Evolutionary conservation across 1,140 invertebrate species (phyloP).

Genomic region (Atopsyche davidsoni): DNA sequence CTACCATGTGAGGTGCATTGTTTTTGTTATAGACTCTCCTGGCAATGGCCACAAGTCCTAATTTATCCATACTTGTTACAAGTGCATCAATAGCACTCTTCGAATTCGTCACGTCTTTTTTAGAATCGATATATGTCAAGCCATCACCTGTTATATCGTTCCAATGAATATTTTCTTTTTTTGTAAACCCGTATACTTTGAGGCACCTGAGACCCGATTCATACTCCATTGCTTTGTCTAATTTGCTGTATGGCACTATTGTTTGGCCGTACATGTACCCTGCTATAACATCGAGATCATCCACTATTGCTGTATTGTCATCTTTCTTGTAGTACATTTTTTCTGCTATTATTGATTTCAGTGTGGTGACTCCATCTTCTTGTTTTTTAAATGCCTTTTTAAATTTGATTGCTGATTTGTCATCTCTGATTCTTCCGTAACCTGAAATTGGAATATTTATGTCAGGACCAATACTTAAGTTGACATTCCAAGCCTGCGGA

Average conservation of each 20-base stretch:
- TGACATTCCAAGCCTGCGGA: conserved; percentile 39
- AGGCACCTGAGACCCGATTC: conserved; percentile 40
- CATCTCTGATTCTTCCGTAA: conserved; percentile 40
- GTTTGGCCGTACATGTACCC: conserved; percentile 42
- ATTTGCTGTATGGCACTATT: conserved; percentile 39
- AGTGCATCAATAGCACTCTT: conserved; percentile 40
- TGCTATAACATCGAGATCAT: conserved; percentile 32
- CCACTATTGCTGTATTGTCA: conserved; percentile 36
- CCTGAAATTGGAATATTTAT: conserved; percentile 44
- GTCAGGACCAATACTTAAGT: conserved; percentile 41
- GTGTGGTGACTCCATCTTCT: conserved; percentile 26
- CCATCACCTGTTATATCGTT: conserved; percentile 42
- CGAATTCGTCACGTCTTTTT: conserved; percentile 41
- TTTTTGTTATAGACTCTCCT: conserved; percentile 42
- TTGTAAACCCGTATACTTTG: conserved; percentile 43
- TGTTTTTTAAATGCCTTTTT: conserved; percentile 34
- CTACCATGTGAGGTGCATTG: conserved; percentile 43
- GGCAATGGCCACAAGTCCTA: conserved; percentile 39
- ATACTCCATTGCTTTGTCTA: conserved; percentile 41
- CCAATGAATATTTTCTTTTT: conserved; percentile 39
- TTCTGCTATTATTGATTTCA: too few species aligned
- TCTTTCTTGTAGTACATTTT: conserved; percentile 35
- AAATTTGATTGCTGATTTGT: conserved; percentile 38
- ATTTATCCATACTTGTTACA: conserved; percentile 36
- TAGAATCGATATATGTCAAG: conserved; percentile 40